Evolutionary conservation across 2,888 invertebrate genomes (phyloP).

Genomic region (Euplexia lucipara): DNA sequence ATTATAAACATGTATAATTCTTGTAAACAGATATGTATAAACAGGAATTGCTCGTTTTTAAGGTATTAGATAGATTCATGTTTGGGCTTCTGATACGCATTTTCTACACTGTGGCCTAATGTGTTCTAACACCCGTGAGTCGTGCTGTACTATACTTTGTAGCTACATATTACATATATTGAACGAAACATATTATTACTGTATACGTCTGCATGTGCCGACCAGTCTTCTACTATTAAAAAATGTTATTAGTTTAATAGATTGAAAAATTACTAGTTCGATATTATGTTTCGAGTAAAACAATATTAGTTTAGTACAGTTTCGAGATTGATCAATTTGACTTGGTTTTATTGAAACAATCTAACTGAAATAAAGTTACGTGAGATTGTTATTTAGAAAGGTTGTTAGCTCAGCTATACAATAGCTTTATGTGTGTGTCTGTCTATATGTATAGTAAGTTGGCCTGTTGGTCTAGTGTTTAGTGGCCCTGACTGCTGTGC

Average conservation of each 20-base stretch:
- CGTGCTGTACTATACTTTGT: constrained; percentile 15
- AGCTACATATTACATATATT: no score
- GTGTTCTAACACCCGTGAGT: constrained; percentile 15
- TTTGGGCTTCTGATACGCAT: neutral
- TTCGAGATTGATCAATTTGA: constrained; percentile 2
- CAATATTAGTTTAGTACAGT: constrained; percentile 20
- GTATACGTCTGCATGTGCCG: constrained; percentile 48
- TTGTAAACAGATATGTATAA: no score
- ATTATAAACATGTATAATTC: no score
- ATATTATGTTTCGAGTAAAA: constrained; percentile 1
- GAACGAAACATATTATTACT: constrained; percentile 47
- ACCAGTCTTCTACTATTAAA: constrained; percentile 7
- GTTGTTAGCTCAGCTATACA: neutral
- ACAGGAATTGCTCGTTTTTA: no score
- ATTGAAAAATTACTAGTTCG: neutral
- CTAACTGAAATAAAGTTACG: neutral
- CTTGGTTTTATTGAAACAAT: neutral
- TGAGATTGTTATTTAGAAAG: neutral
- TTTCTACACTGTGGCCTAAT: constrained; percentile 32
- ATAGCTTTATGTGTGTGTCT: neutral
- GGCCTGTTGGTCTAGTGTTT: no score
- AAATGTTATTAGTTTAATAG: constrained; percentile 1
- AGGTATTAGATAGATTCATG: no score
- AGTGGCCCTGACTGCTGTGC: no score
- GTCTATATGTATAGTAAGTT: neutral